Percentiles rank a stretch among this genome's conserved stretches.
phyloP scores from a whole-genome alignment of 2,888 invertebrate genomes.

The Eilema sororculum region DNA sequence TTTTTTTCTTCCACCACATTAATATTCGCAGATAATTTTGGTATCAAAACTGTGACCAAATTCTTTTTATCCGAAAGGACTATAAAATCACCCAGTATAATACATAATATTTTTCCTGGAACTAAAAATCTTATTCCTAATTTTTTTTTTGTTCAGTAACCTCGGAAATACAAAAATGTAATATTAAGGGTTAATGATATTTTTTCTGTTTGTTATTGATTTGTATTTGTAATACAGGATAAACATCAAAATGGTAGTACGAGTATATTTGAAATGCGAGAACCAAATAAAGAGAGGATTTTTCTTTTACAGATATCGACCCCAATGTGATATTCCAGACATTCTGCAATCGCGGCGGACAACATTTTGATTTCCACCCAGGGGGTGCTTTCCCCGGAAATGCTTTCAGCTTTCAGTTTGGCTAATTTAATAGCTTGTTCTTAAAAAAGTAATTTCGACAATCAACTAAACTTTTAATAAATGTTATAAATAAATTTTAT shows the following conservation, averaged over 20 bases:
- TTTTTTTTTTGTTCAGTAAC: no score
- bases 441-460: conserved; percentile 33
- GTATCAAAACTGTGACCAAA: no score
- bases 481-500: conserved; percentile 42
- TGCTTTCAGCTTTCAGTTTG: conserved; percentile 91
- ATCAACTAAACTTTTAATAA: conserved; percentile 34
- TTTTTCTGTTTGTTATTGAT: no score
- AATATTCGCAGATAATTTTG: no score
- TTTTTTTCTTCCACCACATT: no score
- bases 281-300: conserved; percentile 12
- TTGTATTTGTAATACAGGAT: background rate
- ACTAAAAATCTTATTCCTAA: no score
- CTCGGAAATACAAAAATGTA: no score
- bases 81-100: no score
- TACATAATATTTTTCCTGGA: no score
- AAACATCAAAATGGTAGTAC: background rate
- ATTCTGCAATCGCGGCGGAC: conserved; percentile 90
- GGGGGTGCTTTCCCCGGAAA: conserved; percentile 86
- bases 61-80: no score
- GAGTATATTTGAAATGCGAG: background rate
- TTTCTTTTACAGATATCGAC: conserved; percentile 90
- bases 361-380: conserved; percentile 85
- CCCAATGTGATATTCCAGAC: conserved; percentile 94
- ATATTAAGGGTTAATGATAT: no score
- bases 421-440: conserved; percentile 71